A percentile compares a stretch with the other conserved stretches of the same genome.
Conservation (phyloP, 2,888 invertebrate genomes). For the Drosophila cyrtoloma region DNA sequence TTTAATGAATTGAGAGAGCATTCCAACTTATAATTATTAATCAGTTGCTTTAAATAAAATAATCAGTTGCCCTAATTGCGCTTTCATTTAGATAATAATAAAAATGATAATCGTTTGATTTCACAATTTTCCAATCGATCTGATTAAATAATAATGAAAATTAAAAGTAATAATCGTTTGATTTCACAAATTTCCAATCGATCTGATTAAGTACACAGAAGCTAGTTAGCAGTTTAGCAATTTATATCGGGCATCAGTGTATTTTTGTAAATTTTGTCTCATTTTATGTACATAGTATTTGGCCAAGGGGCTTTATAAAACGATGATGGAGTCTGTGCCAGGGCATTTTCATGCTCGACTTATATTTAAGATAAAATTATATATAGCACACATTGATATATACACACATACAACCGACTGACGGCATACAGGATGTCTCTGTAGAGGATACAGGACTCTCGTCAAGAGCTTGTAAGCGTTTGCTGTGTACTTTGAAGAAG, state of each 20-base stretch:
- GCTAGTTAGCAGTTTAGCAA: background rate
- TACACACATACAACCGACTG: background rate
- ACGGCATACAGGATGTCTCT: background rate
- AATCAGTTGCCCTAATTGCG: background rate
- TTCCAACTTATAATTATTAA: background rate
- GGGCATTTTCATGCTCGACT: background rate
- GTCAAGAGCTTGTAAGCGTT: background rate
- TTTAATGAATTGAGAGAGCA: background rate
- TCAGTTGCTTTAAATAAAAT: background rate
- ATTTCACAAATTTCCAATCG: background rate
- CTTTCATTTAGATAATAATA: background rate
- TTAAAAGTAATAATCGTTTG: background rate
- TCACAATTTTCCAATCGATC: background rate
- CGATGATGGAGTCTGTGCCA: background rate
- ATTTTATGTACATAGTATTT: background rate
- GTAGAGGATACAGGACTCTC: background rate
- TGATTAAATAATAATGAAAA: background rate
- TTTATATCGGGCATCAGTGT: background rate
- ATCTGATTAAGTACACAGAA: background rate
- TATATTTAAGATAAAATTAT: background rate
- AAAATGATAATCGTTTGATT: background rate
- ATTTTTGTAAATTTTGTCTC: background rate
- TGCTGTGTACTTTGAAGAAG: background rate
- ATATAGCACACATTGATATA: background rate
- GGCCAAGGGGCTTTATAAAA: background rate